Conservation (phyloP, 2,888 invertebrate genomes). For the Tipula helvola region DNA sequence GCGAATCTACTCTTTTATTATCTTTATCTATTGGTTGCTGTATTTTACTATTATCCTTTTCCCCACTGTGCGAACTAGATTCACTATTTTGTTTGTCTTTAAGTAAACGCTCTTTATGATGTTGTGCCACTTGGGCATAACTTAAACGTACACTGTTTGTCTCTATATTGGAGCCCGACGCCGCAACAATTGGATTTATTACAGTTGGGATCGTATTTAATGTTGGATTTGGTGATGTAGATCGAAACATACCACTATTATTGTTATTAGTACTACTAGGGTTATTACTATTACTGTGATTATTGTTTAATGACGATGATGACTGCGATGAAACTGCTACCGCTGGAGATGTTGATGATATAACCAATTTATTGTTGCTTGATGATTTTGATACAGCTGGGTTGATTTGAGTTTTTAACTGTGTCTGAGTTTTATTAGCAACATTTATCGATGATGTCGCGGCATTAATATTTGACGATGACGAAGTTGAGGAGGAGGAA, state of each 20-base stretch:
- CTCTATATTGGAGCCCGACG: constrained; percentile 9
- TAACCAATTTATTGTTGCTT: background rate
- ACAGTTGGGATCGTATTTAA: constrained; percentile 10
- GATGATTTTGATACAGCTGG: background rate
- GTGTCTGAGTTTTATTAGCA: constrained; percentile 7
- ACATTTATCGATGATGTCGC: constrained; percentile 9
- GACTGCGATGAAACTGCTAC: constrained; percentile 6
- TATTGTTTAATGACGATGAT: constrained; percentile 8
- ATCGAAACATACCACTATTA: constrained; percentile 14
- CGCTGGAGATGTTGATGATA: background rate
- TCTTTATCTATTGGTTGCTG: constrained; percentile 19
- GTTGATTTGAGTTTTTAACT: background rate
- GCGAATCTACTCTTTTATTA: constrained; percentile 11
- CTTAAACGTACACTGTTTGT: constrained; percentile 34
- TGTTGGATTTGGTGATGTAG: constrained; percentile 15
- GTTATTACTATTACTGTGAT: constrained; percentile 20
- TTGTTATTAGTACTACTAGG: constrained; percentile 23
- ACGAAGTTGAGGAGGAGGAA: background rate
- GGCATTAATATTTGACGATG: background rate
- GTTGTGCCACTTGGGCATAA: constrained; percentile 55
- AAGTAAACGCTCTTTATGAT: constrained; percentile 40
- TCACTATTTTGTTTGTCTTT: constrained; percentile 20
- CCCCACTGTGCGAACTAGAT: constrained; percentile 12
- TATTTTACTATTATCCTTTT: constrained; percentile 13
- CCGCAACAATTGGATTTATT: constrained; percentile 19